Base-by-base conservation (phyloP, 2,888 invertebrate genomes). In the Drosophila percnosoma region DNA sequence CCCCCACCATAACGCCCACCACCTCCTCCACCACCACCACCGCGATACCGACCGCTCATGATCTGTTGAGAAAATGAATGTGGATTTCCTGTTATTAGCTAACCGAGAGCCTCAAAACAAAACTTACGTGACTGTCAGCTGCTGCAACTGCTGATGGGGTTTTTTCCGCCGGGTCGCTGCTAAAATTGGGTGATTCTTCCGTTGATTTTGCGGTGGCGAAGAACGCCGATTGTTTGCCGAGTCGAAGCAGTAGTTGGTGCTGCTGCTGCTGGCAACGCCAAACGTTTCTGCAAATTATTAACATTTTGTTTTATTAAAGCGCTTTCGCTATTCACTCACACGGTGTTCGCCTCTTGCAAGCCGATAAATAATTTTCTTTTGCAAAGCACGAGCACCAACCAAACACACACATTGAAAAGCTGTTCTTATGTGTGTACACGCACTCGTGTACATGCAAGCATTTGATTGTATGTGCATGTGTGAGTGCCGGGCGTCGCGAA, bases 1-100 rank as follows among this genome's bases (percentile, higher is more conserved):
- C 74, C 73, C 18, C 73, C 87, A 45, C 89, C 86, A 54, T 87
- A 87, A 4, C 89, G 57, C 11, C 57, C 82, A n/a, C 88, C 86
- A 11, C 88, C 81, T 36, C 81, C 86, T 24, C 85, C 78, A 27
- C 79, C 76, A 21, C 89, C 87, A 38, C 74, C 76, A 27, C 89
- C 87, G 33, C 91, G 90, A 74, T 91, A 90, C 36, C 91, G 83
- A 58, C 89, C 88, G 62, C 90, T 87, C 91, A 91, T 91, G 73
- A 81, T 78, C 91, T 92, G 66, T 51, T 51, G 24, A 10, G 8
- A 52, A 51, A 45, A 55, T 34, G 4, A 65, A n/a, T 42, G 2
- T 7, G 36, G 31, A 49, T 57, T 64, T 33, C 11, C 33, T 40
- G 24, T 34, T 45, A 45, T 48, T 31, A 54, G 68, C 24, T 18